Evolutionary conservation across 2,113 vertebrate genomes (phyloP).

Genomic region (Nycticorax nycticorax): DNA sequence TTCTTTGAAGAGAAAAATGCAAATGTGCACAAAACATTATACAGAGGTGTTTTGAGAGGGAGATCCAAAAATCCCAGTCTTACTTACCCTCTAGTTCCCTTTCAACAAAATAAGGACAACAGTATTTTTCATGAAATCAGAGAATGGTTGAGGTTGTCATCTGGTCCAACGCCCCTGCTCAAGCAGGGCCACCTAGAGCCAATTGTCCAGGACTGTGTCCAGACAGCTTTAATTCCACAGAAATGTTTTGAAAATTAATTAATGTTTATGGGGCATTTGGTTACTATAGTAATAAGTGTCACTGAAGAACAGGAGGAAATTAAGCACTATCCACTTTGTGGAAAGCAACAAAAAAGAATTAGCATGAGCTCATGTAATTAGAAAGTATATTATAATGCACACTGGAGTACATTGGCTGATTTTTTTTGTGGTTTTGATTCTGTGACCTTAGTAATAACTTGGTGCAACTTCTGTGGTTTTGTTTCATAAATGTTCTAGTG

Average conservation of each 20-base stretch:
- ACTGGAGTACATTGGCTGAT: not conserved
- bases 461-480: not conserved
- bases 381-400: not conserved
- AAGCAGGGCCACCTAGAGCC: not conserved
- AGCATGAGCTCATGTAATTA: not conserved
- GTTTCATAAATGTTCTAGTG: not conserved
- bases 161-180: not conserved
- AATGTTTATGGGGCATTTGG: not conserved
- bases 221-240: not conserved
- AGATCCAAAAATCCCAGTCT: not conserved
- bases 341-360: not conserved
- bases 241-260: constrained; percentile 17
- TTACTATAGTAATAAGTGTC: constrained; percentile 30
- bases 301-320: not conserved
- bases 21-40: not conserved
- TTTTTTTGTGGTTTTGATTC: not conserved
- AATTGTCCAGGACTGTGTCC: not conserved
- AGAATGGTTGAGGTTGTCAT: not conserved
- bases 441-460: not conserved
- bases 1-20: not conserved
- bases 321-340: not conserved
- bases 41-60: not conserved
- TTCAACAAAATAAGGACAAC: not conserved
- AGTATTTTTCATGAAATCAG: not conserved
- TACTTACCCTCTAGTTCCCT: not conserved